phyloP scores from a whole-genome alignment of 2,888 invertebrate genomes.

The Eledone cirrhosa region DNA sequence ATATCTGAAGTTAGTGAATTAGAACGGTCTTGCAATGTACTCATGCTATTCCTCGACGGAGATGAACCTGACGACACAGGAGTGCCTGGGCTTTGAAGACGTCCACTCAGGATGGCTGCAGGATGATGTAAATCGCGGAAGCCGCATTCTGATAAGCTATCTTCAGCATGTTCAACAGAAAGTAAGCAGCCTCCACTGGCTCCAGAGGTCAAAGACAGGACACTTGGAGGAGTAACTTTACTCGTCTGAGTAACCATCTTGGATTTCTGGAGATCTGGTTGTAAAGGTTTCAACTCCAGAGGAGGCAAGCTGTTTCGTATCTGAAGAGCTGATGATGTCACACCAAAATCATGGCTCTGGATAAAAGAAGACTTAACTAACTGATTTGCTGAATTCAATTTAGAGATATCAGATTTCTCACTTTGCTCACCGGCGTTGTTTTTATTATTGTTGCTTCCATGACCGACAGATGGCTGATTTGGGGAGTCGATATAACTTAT shows the following conservation, averaged over 20 bases:
- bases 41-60: slow-evolving; percentile 28
- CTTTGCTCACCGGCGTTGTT: neutral
- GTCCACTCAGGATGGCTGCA: slow-evolving; percentile 2
- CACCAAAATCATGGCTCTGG: slow-evolving; percentile 21
- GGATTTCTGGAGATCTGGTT: slow-evolving; percentile 8
- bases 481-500: slow-evolving; percentile 19
- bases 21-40: slow-evolving; percentile 35
- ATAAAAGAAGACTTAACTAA: slow-evolving; percentile 20
- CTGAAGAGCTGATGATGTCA: neutral
- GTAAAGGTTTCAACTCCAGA: slow-evolving; percentile 18
- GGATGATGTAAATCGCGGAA: slow-evolving; percentile 24
- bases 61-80: slow-evolving; percentile 34
- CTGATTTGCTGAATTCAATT: slow-evolving; percentile 19
- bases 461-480: neutral
- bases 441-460: neutral
- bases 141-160: slow-evolving; percentile 18
- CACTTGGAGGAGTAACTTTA: slow-evolving; percentile 18
- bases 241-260: slow-evolving; percentile 7
- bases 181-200: slow-evolving; percentile 21
- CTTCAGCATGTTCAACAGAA: slow-evolving; percentile 18
- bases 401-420: slow-evolving; percentile 5
- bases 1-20: slow-evolving; percentile 44
- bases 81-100: slow-evolving; percentile 30
- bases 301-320: slow-evolving; percentile 21
- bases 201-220: slow-evolving; percentile 1